Evolutionary conservation across 2,888 invertebrate species (phyloP).

Genomic region (Pandemis heparana): DNA sequence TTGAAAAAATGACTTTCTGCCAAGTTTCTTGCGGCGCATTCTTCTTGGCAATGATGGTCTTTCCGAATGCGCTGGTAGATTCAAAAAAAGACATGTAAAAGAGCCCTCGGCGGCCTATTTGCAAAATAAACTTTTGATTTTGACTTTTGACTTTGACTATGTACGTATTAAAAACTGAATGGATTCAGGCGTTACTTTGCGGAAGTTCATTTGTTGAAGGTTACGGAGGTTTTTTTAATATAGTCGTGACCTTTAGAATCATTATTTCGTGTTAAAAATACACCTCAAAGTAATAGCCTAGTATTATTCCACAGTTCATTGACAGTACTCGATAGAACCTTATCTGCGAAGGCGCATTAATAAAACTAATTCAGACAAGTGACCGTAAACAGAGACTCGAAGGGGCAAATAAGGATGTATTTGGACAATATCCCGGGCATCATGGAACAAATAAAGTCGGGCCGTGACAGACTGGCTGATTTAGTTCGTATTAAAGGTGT

Average conservation of each 20-base stretch:
- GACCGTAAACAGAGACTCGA: conserved; percentile 45
- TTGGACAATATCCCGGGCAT: conserved; percentile 48
- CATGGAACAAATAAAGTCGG: conserved; percentile 35
- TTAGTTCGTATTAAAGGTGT: conserved; percentile 41
- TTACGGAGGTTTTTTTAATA: too few relatives aligned
- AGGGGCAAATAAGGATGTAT: conserved; percentile 50
- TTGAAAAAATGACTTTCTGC: too few relatives aligned
- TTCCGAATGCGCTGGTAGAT: too few relatives aligned
- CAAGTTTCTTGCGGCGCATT: too few relatives aligned
- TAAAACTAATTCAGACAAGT: conserved; percentile 44
- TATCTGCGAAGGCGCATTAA: conserved; percentile 34
- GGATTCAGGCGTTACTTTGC: too few relatives aligned
- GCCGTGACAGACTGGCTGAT: conserved; percentile 34
- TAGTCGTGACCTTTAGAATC: background rate
- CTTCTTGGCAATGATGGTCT: too few relatives aligned
- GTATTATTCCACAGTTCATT: conserved; percentile 23
- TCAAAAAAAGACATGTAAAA: too few relatives aligned
- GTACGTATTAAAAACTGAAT: too few relatives aligned
- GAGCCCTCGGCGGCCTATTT: too few relatives aligned
- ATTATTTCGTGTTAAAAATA: conserved; percentile 3
- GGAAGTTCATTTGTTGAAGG: too few relatives aligned
- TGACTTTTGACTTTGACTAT: too few relatives aligned
- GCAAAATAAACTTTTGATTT: too few relatives aligned
- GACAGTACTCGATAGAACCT: conserved; percentile 6
- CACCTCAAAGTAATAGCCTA: conserved; percentile 10